phyloP scores from a whole-genome alignment of 2,113 vertebrate genomes.

The Cyprinodon tularosa region DNA sequence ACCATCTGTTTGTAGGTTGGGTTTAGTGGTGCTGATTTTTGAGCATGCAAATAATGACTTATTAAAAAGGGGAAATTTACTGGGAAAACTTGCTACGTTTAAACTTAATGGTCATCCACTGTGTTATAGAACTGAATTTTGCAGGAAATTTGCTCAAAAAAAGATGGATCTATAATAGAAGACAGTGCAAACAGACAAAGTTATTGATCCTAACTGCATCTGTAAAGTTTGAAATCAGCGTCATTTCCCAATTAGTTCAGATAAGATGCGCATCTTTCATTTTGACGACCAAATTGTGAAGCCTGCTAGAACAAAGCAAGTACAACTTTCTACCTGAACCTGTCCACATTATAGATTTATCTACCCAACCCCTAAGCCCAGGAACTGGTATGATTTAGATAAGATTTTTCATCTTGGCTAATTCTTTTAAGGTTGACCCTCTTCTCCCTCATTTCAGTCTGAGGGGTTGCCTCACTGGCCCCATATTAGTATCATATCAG shows the following conservation, averaged over 20 bases:
- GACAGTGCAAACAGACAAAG: no score
- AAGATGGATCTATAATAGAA: no score
- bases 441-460: slow-evolving; percentile 69
- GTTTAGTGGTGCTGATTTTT: no score
- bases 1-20: no score
- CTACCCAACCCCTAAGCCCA: slow-evolving; percentile 20
- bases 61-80: no score
- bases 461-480: slow-evolving; percentile 63
- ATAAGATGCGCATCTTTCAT: slow-evolving; percentile 16
- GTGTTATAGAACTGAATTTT: no score
- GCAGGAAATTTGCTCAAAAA: no score
- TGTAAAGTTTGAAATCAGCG: neutral
- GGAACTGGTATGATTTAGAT: slow-evolving; percentile 68
- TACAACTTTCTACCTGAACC: slow-evolving; percentile 29
- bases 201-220: no score
- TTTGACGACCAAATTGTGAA: slow-evolving; percentile 33
- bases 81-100: no score
- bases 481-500: slow-evolving; percentile 55
- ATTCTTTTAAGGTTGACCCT: slow-evolving; percentile 75
- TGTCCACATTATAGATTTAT: slow-evolving; percentile 25
- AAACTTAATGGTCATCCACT: no score
- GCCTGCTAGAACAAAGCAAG: slow-evolving; percentile 49
- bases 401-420: slow-evolving; percentile 80
- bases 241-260: neutral
- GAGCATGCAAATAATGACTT: no score